Conservation (phyloP, 2,113 vertebrate species). For the Dipodomys spectabilis region DNA sequence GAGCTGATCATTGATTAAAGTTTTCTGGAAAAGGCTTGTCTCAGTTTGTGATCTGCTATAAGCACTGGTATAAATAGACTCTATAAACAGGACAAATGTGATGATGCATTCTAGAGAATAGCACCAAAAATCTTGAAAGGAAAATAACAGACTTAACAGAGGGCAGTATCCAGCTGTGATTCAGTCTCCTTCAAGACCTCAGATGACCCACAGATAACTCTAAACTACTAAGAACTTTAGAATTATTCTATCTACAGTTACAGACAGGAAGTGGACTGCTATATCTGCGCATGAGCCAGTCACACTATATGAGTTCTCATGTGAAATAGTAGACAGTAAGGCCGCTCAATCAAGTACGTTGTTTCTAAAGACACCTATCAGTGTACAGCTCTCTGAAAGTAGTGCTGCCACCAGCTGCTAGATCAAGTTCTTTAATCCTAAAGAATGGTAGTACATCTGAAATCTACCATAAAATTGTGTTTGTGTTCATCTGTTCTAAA, state of each 20-base stretch:
- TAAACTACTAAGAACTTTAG: not conserved
- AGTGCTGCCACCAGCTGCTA: not conserved
- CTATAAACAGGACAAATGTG: not conserved
- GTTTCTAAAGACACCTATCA: not conserved
- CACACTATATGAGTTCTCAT: not conserved
- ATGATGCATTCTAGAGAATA: not conserved
- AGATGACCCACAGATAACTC: not conserved
- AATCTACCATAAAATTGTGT: not conserved
- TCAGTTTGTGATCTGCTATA: not conserved
- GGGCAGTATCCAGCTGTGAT: not conserved
- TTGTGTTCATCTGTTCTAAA: not conserved
- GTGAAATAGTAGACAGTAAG: not conserved
- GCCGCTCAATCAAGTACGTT: not conserved
- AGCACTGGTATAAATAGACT: not conserved
- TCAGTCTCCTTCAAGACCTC: not conserved
- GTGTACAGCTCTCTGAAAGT: not conserved
- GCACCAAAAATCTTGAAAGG: not conserved
- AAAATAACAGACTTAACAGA: not conserved
- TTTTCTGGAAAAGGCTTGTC: not conserved
- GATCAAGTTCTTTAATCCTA: not conserved
- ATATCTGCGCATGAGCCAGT: not conserved
- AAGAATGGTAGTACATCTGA: not conserved
- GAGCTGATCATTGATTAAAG: not conserved
- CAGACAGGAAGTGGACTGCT: accelerated
- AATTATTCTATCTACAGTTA: not conserved